A percentile compares a stretch with the other conserved stretches of the same genome.
Evolutionary conservation across 2,888 invertebrate genomes (phyloP).

Genomic region (Leucophenga montana): DNA sequence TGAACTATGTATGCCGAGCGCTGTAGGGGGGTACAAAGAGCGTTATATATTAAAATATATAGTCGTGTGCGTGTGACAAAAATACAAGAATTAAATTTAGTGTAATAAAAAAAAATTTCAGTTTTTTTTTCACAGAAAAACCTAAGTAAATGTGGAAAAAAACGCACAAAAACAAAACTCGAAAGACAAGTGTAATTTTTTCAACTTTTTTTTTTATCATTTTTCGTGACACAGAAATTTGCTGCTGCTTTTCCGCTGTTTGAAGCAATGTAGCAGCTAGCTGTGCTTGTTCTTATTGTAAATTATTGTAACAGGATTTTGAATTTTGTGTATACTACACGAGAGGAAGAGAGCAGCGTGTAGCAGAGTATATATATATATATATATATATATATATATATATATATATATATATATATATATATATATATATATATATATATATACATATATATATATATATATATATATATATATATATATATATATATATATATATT

Average conservation of each 20-base stretch:
- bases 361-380: not conserved
- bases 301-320: slow-evolving; percentile 50
- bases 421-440: not conserved
- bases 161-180: not conserved
- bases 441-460: not conserved
- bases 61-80: too few species aligned
- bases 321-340: slow-evolving; percentile 54
- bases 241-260: slow-evolving; percentile 29
- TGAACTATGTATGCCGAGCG: too few species aligned
- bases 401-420: not conserved
- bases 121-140: slow-evolving; percentile 47
- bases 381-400: not conserved
- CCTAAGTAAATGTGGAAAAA: slow-evolving; percentile 3
- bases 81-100: too few species aligned
- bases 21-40: too few species aligned
- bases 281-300: slow-evolving; percentile 33
- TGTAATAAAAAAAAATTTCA: too few species aligned
- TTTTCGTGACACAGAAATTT: slow-evolving; percentile 54
- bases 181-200: slow-evolving; percentile 27
- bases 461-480: not conserved
- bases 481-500: not conserved
- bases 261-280: slow-evolving; percentile 28
- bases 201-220: slow-evolving; percentile 23
- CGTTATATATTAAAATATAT: too few species aligned
- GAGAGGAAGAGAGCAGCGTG: not conserved